Percentiles rank a stretch among this genome's conserved stretches.
phyloP scores from a whole-genome alignment of 2,113 vertebrate genomes.

The Bothrops jararaca region DNA sequence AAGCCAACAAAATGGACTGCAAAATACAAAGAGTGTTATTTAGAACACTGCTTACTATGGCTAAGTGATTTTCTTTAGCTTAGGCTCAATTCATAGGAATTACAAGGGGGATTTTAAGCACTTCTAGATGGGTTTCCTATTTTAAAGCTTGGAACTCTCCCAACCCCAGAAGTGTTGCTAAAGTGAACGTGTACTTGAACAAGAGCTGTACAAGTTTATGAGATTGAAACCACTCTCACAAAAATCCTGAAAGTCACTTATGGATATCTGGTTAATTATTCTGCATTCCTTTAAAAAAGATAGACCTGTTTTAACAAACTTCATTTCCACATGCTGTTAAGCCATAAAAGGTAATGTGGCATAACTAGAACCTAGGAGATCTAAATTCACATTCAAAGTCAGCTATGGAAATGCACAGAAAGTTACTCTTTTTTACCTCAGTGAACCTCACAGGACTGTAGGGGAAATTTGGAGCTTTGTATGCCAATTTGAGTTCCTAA shows the following conservation, averaged over 20 bases:
- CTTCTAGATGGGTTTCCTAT: background rate
- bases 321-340: background rate
- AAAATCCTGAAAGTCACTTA: background rate
- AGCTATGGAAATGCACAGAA: background rate
- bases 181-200: background rate
- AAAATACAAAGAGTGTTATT: background rate
- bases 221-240: background rate
- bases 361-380: background rate
- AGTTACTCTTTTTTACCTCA: background rate
- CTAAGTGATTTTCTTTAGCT: background rate
- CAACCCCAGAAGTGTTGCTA: background rate
- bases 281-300: background rate
- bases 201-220: background rate
- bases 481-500: background rate
- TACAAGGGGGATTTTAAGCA: background rate
- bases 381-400: background rate
- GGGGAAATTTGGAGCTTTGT: background rate
- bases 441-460: background rate
- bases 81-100: background rate
- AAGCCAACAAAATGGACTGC: slow-evolving; percentile 18
- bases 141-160: background rate
- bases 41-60: background rate
- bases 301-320: background rate
- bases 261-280: background rate
- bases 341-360: background rate